Percentiles rank a stretch among this genome's conserved stretches.
Evolutionary conservation across 1,140 invertebrate genomes (phyloP).

Genomic region (Panulirus ornatus): DNA sequence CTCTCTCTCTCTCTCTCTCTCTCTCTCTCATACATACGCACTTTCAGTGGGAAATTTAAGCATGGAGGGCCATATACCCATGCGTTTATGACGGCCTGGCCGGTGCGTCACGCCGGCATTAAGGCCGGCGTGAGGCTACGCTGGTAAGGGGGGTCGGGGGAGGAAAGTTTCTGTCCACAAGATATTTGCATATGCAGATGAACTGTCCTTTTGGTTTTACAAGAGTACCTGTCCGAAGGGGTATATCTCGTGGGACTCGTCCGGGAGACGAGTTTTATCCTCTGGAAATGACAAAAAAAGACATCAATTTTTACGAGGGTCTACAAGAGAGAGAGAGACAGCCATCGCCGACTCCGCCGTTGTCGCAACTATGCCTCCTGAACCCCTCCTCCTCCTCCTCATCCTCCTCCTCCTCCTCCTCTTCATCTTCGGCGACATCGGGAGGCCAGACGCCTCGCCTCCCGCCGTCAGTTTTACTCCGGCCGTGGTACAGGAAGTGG

Average conservation of each 20-base stretch:
- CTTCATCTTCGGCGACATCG: neutral
- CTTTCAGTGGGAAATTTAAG: neutral
- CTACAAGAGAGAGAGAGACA: too few relatives aligned
- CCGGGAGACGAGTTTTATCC: slow-evolving; percentile 18
- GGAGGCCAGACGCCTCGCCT: neutral
- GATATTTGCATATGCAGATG: slow-evolving; percentile 50
- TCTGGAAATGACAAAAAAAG: slow-evolving; percentile 35
- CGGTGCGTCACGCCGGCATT: neutral
- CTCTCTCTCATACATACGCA: slow-evolving; percentile 20
- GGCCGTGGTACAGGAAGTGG: slow-evolving; percentile 20
- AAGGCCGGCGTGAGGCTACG: neutral
- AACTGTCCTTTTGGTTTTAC: slow-evolving; percentile 41
- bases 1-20: neutral
- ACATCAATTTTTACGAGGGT: slow-evolving; percentile 55
- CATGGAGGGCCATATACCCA: slow-evolving; percentile 6
- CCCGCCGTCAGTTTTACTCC: slow-evolving; percentile 31
- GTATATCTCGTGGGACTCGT: slow-evolving; percentile 31
- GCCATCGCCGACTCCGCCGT: too few relatives aligned
- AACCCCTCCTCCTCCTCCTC: neutral
- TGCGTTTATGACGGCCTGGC: slow-evolving; percentile 24
- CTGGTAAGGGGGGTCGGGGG: neutral
- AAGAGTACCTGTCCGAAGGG: slow-evolving; percentile 42
- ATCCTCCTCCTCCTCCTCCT: neutral
- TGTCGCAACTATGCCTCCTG: too few relatives aligned
- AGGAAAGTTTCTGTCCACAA: slow-evolving; percentile 26